Conservation (phyloP, 1,140 invertebrate genomes). For the Lethrus apterus region DNA sequence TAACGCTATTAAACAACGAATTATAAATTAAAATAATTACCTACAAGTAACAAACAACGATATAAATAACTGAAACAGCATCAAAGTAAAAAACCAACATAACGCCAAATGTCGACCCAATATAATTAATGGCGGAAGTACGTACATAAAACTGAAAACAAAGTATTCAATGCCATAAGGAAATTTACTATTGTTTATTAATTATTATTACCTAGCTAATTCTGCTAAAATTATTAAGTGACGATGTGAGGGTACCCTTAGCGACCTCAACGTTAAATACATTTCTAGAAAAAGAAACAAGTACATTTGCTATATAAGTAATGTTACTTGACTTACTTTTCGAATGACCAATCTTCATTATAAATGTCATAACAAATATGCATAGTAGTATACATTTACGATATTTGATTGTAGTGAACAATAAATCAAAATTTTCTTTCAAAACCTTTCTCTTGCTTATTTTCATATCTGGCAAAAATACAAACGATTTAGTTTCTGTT, state of each 20-base stretch:
- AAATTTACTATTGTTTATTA: no score
- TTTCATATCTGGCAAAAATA: slow-evolving; percentile 3
- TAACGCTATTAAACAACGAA: no score
- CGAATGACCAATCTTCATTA: neutral
- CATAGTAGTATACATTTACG: neutral
- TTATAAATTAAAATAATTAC: neutral
- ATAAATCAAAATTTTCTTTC: neutral
- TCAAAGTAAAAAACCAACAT: neutral
- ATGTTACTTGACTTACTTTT: slow-evolving; percentile 1
- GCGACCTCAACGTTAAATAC: neutral
- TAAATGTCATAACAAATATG: neutral
- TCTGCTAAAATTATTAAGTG: neutral
- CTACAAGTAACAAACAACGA: neutral
- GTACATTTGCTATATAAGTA: no score
- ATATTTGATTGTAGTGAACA: neutral
- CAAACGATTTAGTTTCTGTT: neutral
- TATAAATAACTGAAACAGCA: neutral
- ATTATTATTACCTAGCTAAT: no score
- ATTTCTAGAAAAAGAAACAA: no score
- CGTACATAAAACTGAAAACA: slow-evolving; percentile 8
- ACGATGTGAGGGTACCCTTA: neutral
- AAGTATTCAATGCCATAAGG: no score
- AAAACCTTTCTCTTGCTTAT: neutral
- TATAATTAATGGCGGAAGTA: neutral
- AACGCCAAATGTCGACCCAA: slow-evolving; percentile 1